Evolutionary conservation across 1,140 invertebrate species (phyloP).

Genomic region (Lethocerus indicus): DNA sequence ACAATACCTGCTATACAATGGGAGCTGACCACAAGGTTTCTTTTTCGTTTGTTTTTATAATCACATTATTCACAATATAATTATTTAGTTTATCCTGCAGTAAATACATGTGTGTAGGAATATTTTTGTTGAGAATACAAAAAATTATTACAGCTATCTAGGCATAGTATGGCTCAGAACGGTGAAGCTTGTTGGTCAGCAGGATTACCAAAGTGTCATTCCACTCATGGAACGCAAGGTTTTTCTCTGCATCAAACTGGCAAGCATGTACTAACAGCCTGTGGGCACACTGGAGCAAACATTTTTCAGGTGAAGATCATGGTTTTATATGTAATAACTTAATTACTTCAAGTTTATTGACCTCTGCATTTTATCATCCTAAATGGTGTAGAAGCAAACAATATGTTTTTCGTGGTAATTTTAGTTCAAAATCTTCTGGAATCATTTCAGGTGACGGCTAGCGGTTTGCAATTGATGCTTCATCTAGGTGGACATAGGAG

Average conservation of each 20-base stretch:
- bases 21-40: constrained; percentile 19
- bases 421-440: background rate
- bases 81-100: background rate
- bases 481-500: constrained; percentile 36
- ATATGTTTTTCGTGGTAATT: background rate
- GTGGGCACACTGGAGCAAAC: constrained; percentile 33
- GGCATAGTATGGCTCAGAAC: constrained; percentile 18
- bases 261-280: constrained; percentile 35
- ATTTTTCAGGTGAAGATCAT: constrained; percentile 35
- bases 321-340: background rate
- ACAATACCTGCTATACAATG: constrained; percentile 19
- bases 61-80: background rate
- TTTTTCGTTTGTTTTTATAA: background rate
- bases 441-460: constrained; percentile 25
- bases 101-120: background rate
- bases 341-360: background rate
- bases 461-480: constrained; percentile 28
- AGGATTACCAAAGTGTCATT: constrained; percentile 9
- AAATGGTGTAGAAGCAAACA: background rate
- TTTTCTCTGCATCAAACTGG: constrained; percentile 42
- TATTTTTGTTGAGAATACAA: background rate
- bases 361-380: background rate
- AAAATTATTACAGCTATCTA: constrained; percentile 15
- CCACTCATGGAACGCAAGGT: constrained; percentile 7
- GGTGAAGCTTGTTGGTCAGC: constrained; percentile 17